These are phyloP conservation scores for Manis pentadactyla DNA, from an alignment of 2,797 vertebrate species.

Conservation along the genomic window DNA sequence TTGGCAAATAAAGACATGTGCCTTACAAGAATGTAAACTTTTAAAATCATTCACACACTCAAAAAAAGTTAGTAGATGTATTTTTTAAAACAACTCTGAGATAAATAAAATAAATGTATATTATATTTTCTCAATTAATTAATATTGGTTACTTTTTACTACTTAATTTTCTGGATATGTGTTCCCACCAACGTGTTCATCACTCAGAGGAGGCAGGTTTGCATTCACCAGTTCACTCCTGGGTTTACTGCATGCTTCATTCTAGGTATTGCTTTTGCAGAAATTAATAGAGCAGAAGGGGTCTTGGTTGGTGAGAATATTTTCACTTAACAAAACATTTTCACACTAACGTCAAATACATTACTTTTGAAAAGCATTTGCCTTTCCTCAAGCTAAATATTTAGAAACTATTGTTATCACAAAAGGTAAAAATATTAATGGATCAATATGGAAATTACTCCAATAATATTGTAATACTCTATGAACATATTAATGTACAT, in stretches of 20 bases:
- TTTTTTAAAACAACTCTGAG: not conserved
- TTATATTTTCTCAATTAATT: constrained; percentile 3
- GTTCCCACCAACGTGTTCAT: not conserved
- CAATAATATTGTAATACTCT: not conserved
- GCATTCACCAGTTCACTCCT: not conserved
- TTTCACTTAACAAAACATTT: not conserved
- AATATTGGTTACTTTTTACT: not conserved
- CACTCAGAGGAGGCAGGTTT: not conserved
- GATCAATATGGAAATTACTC: not conserved
- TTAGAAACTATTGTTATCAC: not conserved
- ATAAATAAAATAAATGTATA: not conserved
- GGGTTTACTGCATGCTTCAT: too few species aligned
- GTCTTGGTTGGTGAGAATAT: not conserved
- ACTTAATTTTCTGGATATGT: not conserved
- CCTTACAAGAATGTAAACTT: not conserved
- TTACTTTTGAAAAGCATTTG: not conserved
- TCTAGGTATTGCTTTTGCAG: not conserved
- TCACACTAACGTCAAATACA: not conserved
- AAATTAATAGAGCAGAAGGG: not conserved
- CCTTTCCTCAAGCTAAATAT: not conserved
- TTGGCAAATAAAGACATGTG: constrained; percentile 43
- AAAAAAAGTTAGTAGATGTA: not conserved
- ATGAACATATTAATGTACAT: not conserved
- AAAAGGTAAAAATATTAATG: not conserved
- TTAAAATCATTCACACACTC: not conserved